Conservation (phyloP, 2,113 vertebrate genomes). For the Nesospiza acunhae region DNA sequence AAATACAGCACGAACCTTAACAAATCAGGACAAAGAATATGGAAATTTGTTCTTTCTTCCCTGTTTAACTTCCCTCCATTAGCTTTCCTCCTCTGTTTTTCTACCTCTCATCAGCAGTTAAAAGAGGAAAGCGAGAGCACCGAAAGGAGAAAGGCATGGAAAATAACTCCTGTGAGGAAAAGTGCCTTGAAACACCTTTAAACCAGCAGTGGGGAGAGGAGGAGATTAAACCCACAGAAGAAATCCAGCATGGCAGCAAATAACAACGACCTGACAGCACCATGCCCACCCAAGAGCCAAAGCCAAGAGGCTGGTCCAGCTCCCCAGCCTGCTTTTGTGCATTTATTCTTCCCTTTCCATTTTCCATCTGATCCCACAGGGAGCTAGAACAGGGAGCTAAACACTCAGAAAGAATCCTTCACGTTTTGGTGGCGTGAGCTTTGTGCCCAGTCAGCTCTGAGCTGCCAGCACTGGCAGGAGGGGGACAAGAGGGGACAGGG, state of each 20-base stretch:
- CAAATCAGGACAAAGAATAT: conserved; percentile 7
- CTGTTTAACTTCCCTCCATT: neutral
- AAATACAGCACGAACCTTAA: neutral
- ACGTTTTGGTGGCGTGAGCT: neutral
- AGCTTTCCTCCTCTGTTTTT: neutral
- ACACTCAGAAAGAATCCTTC: neutral
- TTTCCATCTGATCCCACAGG: neutral
- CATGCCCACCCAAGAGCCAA: neutral
- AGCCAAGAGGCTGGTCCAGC: conserved; percentile 13
- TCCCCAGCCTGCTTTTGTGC: neutral
- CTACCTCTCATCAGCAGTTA: neutral
- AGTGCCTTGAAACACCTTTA: conserved; percentile 4
- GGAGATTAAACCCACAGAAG: conserved; percentile 10
- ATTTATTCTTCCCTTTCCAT: neutral
- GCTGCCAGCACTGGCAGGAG: too few relatives aligned
- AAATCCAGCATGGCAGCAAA: conserved; percentile 33
- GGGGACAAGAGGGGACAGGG: too few relatives aligned
- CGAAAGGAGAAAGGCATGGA: neutral
- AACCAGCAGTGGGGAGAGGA: neutral
- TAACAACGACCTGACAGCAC: neutral
- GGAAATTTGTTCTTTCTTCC: conserved; percentile 10
- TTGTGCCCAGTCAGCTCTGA: neutral
- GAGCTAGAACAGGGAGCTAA: neutral
- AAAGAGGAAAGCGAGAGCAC: neutral
- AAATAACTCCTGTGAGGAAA: neutral